Percentiles rank a stretch among this genome's conserved stretches.
Evolutionary conservation across 92 coral and sea anemone species (phyloP).

Genomic region (Diadumene lineata): DNA sequence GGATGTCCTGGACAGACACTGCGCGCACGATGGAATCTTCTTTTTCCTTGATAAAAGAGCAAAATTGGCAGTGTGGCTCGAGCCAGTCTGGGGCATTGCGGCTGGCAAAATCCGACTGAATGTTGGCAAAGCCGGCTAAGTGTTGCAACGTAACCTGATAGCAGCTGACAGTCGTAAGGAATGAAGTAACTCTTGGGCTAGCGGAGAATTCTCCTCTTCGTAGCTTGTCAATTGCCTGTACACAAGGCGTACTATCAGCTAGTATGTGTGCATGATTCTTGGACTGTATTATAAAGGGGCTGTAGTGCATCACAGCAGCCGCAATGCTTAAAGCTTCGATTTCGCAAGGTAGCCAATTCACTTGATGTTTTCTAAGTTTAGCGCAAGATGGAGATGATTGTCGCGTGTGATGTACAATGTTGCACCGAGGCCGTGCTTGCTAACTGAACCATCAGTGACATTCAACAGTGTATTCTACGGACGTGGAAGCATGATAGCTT

Average conservation of each 20-base stretch:
- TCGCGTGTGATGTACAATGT: slow-evolving; percentile 36
- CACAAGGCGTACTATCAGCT: slow-evolving; percentile 61
- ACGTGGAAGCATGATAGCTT: slow-evolving; percentile 31
- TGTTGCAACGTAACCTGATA: slow-evolving; percentile 56
- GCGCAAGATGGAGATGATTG: slow-evolving; percentile 47
- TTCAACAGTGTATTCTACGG: slow-evolving; percentile 49
- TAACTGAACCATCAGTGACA: slow-evolving; percentile 40
- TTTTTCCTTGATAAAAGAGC: slow-evolving; percentile 36
- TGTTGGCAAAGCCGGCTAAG: slow-evolving; percentile 49
- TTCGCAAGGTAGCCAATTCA: slow-evolving; percentile 63
- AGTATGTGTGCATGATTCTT: slow-evolving; percentile 32
- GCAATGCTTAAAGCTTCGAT: too few relatives aligned
- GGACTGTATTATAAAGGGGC: slow-evolving; percentile 62
- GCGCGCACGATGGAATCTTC: slow-evolving; percentile 50
- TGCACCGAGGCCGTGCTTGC: slow-evolving; percentile 39
- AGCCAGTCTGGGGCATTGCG: slow-evolving; percentile 56
- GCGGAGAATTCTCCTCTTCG: slow-evolving; percentile 57
- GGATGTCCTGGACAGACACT: slow-evolving; percentile 41
- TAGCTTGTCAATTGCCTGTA: slow-evolving; percentile 53
- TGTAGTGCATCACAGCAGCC: slow-evolving; percentile 58
- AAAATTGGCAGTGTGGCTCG: slow-evolving; percentile 48
- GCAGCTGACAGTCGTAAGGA: slow-evolving; percentile 49
- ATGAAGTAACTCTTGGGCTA: slow-evolving; percentile 53
- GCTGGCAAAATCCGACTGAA: slow-evolving; percentile 76
- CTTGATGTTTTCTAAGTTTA: slow-evolving; percentile 52